Conservation (phyloP, 2,797 vertebrate genomes). For the Acropternis orthonyx region DNA sequence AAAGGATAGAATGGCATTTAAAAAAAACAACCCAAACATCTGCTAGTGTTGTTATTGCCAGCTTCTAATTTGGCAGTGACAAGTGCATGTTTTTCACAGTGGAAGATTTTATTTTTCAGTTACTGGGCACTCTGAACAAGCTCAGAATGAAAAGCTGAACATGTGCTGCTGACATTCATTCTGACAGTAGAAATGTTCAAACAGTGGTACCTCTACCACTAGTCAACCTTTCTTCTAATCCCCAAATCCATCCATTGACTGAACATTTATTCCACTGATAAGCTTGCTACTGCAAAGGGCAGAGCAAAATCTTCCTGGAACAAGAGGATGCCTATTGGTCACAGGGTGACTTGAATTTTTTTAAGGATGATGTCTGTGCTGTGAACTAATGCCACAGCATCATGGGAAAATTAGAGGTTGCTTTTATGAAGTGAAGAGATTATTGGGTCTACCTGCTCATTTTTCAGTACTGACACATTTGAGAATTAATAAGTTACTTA, state of each 20-base stretch:
- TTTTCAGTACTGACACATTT: neutral
- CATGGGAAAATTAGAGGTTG: neutral
- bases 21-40: neutral
- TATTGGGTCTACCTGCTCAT: neutral
- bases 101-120: neutral
- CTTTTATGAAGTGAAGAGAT: neutral
- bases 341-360: neutral
- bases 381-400: neutral
- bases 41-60: slow-evolving; percentile 2
- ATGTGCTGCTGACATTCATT: neutral
- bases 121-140: neutral
- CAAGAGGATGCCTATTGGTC: rapidly evolving
- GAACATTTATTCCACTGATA: neutral
- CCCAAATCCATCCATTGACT: neutral
- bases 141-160: neutral
- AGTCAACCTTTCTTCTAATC: neutral
- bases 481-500: neutral
- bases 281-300: neutral
- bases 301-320: neutral
- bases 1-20: neutral
- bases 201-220: neutral
- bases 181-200: neutral
- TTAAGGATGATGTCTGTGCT: neutral
- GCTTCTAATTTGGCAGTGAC: neutral
- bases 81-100: neutral